These are phyloP conservation scores for Drosophila dives DNA, from an alignment of 2,888 invertebrate genomes.

Conservation along the genomic window DNA sequence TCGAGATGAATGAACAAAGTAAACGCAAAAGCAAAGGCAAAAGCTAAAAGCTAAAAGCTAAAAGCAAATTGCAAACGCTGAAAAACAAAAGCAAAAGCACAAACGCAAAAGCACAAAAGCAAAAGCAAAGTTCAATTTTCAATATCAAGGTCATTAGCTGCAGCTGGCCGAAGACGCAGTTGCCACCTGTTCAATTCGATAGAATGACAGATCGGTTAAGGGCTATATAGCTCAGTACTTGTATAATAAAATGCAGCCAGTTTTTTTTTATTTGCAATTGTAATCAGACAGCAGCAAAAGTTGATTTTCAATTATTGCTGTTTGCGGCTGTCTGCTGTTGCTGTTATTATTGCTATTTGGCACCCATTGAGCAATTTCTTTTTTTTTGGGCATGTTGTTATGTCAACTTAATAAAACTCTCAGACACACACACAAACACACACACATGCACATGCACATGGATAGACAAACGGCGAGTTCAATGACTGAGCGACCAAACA, in stretches of 20 bases:
- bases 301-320: slow-evolving; percentile 27
- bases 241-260: slow-evolving; percentile 42
- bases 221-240: slow-evolving; percentile 3
- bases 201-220: slow-evolving; percentile 22
- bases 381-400: slow-evolving; percentile 37
- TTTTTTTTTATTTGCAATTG: slow-evolving; percentile 57
- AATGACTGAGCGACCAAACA: slow-evolving; percentile 65
- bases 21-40: slow-evolving; percentile 40
- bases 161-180: slow-evolving; percentile 57
- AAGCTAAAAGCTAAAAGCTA: background rate
- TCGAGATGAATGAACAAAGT: slow-evolving; percentile 68
- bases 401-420: slow-evolving; percentile 25
- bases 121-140: slow-evolving; percentile 64
- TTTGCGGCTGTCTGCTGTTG: slow-evolving; percentile 5
- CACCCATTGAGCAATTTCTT: slow-evolving; percentile 44
- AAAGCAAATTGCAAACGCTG: slow-evolving; percentile 4
- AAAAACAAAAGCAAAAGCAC: slow-evolving; percentile 6
- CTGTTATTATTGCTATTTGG: slow-evolving; percentile 33
- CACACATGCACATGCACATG: background rate
- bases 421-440: slow-evolving; percentile 11
- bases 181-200: slow-evolving; percentile 46
- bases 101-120: slow-evolving; percentile 34
- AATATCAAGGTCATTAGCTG: slow-evolving; percentile 82
- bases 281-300: slow-evolving; percentile 51
- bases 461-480: slow-evolving; percentile 43